Evolutionary conservation across 2,797 vertebrate species (phyloP).

Genomic region (Chaetophractus vellerosus): DNA sequence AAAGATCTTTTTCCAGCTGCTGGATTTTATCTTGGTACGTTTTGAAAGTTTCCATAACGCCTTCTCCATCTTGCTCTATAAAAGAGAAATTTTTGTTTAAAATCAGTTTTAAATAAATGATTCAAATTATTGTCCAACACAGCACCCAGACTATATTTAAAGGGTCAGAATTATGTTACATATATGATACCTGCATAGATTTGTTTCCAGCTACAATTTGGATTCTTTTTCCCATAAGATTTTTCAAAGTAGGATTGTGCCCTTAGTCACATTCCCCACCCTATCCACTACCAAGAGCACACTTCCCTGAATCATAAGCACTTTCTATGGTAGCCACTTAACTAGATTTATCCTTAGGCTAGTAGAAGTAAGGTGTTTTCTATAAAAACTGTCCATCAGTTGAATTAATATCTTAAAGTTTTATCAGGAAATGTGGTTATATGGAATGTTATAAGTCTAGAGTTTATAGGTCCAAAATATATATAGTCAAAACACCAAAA

Average conservation of each 20-base stretch:
- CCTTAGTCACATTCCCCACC: background rate
- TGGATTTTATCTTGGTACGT: conserved; percentile 91
- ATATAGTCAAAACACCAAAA: background rate
- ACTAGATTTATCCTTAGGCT: conserved; percentile 18
- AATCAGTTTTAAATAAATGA: conserved; percentile 64
- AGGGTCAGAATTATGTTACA: conserved; percentile 35
- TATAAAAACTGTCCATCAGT: conserved; percentile 8
- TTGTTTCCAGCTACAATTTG: conserved; percentile 54
- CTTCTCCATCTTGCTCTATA: conserved; percentile 89
- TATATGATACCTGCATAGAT: background rate
- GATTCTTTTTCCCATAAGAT: conserved; percentile 35
- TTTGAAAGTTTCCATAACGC: conserved; percentile 86
- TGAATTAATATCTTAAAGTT: conserved; percentile 39
- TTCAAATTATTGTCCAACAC: conserved; percentile 41
- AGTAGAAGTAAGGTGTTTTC: conserved; percentile 13
- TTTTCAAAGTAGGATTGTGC: background rate
- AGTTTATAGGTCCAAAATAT: conserved; percentile 31
- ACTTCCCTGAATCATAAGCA: background rate
- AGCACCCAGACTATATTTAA: background rate
- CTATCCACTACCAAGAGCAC: background rate
- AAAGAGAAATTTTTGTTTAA: conserved; percentile 83
- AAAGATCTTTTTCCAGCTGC: conserved; percentile 95
- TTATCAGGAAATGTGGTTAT: conserved; percentile 8
- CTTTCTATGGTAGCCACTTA: background rate
- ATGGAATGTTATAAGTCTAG: conserved; percentile 4